phyloP scores from a whole-genome alignment of 2,113 vertebrate species.

The Sinocyclocheilus grahami region DNA sequence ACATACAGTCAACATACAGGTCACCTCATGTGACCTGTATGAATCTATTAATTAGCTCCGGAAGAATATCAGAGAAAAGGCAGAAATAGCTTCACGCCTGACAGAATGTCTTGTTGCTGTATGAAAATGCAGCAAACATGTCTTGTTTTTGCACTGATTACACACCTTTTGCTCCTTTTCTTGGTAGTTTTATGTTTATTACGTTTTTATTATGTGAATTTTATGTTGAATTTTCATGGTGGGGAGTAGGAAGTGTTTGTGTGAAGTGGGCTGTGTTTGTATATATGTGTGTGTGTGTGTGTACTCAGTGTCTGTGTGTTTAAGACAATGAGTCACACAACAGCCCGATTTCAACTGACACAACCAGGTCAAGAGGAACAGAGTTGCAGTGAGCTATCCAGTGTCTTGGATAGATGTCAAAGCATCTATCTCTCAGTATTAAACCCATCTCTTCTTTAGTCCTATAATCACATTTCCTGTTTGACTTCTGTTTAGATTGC shows the following conservation, averaged over 20 bases:
- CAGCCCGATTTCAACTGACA: slow-evolving; percentile 61
- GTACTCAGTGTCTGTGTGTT: slow-evolving; percentile 12
- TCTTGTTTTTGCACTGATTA: not conserved
- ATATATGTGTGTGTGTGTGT: not conserved
- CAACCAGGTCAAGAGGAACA: slow-evolving; percentile 63
- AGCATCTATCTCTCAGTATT: not conserved
- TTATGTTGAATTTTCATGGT: slow-evolving; percentile 14
- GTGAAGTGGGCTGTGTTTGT: not conserved
- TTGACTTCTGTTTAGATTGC: not conserved
- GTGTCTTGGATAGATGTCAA: slow-evolving; percentile 25
- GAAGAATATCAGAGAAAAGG: not conserved
- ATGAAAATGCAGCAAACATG: not conserved
- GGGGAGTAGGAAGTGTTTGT: slow-evolving; percentile 2
- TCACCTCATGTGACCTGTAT: slow-evolving; percentile 26
- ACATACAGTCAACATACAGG: slow-evolving; percentile 43
- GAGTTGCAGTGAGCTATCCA: slow-evolving; percentile 30
- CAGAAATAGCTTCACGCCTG: slow-evolving; percentile 1
- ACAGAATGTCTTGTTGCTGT: slow-evolving; percentile 11
- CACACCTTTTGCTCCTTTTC: not conserved
- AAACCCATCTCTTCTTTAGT: not conserved
- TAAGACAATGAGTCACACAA: slow-evolving; percentile 48
- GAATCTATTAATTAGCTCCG: slow-evolving; percentile 23
- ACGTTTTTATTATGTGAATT: not conserved
- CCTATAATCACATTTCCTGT: not conserved
- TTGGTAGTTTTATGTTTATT: not conserved